phyloP scores from a whole-genome alignment of 2,113 vertebrate species.

The Misgurnus mizolepis region DNA sequence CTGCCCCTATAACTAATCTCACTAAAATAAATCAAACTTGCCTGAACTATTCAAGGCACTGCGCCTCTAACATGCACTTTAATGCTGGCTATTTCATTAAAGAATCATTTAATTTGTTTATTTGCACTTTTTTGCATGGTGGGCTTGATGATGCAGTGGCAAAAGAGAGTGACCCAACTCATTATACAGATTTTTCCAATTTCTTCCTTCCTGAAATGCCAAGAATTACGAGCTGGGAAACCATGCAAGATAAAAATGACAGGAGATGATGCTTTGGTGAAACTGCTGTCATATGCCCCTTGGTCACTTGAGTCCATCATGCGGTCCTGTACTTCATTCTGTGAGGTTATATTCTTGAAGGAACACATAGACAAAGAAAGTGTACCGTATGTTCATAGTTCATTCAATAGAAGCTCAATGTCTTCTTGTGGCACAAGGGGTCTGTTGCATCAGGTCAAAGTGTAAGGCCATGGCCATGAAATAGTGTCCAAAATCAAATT shows the following conservation, averaged over 20 bases:
- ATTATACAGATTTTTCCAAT: conserved; percentile 23
- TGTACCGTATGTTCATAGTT: conserved; percentile 22
- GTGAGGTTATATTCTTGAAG: background rate
- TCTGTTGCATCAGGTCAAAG: conserved; percentile 45
- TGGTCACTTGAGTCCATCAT: conserved; percentile 6
- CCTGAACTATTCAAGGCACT: conserved; percentile 18
- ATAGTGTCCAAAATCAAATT: conserved; percentile 43
- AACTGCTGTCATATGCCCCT: conserved; percentile 11
- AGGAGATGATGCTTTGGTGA: conserved; percentile 39
- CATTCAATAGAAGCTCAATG: conserved; percentile 57
- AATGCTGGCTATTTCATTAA: conserved; percentile 41
- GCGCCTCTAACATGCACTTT: conserved; percentile 39
- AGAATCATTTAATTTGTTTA: conserved; percentile 46
- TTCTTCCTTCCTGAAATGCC: conserved; percentile 29
- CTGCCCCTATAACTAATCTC: conserved; percentile 27
- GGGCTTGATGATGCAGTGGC: conserved; percentile 58
- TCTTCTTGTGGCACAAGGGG: conserved; percentile 42
- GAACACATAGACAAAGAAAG: conserved; percentile 1
- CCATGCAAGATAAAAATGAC: conserved; percentile 38
- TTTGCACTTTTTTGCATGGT: conserved; percentile 65
- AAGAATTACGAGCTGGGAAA: background rate
- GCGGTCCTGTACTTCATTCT: background rate
- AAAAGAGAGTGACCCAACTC: conserved; percentile 31
- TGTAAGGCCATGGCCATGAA: conserved; percentile 35
- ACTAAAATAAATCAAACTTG: conserved; percentile 40